phyloP scores from a whole-genome alignment of 2,113 vertebrate species.

The Herpailurus yagouaroundi region DNA sequence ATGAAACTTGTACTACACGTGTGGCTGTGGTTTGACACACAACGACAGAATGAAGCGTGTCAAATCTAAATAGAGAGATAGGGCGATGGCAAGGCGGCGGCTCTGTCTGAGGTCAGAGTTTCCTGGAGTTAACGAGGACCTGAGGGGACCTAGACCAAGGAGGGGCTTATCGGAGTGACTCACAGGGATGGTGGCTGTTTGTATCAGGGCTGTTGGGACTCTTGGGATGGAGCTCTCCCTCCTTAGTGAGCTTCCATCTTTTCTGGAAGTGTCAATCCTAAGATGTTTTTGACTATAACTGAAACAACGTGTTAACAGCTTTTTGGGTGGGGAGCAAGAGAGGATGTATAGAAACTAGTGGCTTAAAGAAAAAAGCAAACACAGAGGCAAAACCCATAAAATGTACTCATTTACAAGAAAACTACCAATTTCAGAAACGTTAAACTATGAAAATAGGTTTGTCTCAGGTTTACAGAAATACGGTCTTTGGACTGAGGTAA shows the following conservation, averaged over 20 bases:
- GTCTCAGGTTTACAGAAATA: not conserved
- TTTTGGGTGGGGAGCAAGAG: not conserved
- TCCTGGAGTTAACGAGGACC: constrained; percentile 16
- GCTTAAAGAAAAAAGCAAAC: not conserved
- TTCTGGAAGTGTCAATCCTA: not conserved
- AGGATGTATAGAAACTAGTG: not conserved
- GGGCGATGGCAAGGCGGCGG: not conserved
- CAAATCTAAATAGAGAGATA: not conserved
- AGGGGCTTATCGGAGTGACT: not conserved
- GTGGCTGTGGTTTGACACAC: not conserved
- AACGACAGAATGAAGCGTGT: not conserved
- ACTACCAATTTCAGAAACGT: not conserved
- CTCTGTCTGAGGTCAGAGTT: not conserved
- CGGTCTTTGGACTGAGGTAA: not conserved
- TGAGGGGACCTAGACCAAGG: not conserved
- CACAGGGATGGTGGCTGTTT: not conserved
- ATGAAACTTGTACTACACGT: not conserved
- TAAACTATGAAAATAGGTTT: not conserved
- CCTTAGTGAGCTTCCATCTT: not conserved
- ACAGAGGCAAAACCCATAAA: not conserved
- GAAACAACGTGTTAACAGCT: not conserved
- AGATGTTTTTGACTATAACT: not conserved
- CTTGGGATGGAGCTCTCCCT: not conserved
- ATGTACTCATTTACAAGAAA: not conserved
- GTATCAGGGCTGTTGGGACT: not conserved